phyloP scores from a whole-genome alignment of 2,113 vertebrate genomes.

The Sardina pilchardus region DNA sequence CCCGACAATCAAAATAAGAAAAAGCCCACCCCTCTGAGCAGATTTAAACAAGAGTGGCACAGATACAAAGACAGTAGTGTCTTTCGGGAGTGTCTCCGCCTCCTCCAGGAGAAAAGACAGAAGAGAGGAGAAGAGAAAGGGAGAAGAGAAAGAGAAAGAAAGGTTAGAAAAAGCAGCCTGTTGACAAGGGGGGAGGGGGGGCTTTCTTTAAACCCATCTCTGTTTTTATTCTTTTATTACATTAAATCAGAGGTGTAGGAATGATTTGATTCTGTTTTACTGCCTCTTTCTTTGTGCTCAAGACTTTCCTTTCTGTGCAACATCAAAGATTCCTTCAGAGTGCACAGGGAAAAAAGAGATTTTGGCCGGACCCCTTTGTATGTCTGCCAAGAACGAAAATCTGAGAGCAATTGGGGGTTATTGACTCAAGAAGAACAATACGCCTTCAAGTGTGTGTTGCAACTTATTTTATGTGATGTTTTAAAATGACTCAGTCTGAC shows the following conservation, averaged over 20 bases:
- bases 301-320: neutral
- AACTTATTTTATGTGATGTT: constrained; percentile 9
- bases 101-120: constrained; percentile 19
- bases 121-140: constrained; percentile 28
- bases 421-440: neutral
- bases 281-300: neutral
- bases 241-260: neutral
- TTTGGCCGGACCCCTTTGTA: constrained; percentile 6
- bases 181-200: constrained; percentile 39
- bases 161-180: constrained; percentile 16
- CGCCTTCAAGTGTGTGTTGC: constrained; percentile 1
- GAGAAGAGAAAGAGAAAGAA: neutral
- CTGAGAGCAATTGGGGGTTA: constrained; percentile 10
- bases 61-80: constrained; percentile 62
- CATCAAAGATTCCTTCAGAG: constrained; percentile 12
- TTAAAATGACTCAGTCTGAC: neutral
- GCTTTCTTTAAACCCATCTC: neutral
- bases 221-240: neutral
- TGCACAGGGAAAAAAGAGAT: constrained; percentile 13
- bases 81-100: constrained; percentile 15
- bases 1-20: neutral
- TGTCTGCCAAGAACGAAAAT: constrained; percentile 24
- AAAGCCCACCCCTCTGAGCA: constrained; percentile 37
- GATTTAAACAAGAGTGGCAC: constrained; percentile 54
- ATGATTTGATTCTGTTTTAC: neutral